These are phyloP conservation scores for Amblyjoppa fuscipennis DNA, from an alignment of 2,888 invertebrate species.

Conservation along the genomic window DNA sequence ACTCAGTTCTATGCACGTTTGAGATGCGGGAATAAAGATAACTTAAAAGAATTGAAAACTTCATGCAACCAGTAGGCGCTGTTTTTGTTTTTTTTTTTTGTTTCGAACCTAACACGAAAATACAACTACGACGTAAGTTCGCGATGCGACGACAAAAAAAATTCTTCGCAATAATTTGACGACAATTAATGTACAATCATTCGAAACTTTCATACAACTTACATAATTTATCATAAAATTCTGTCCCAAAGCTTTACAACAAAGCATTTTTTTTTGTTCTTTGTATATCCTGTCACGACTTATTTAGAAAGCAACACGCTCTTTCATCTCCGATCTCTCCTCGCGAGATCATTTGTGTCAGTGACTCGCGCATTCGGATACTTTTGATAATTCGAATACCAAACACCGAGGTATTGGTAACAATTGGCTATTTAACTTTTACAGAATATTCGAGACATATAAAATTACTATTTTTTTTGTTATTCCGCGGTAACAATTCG, in stretches of 20 bases:
- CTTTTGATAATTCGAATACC: neutral
- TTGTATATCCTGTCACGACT: slow-evolving; percentile 32
- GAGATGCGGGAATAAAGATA: neutral
- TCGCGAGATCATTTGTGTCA: slow-evolving; percentile 25
- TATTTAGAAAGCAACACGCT: slow-evolving; percentile 34
- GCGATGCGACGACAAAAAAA: neutral
- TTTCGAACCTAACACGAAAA: neutral
- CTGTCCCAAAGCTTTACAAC: slow-evolving; percentile 44
- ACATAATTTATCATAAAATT: slow-evolving; percentile 24
- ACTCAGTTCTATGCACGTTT: slow-evolving; percentile 20
- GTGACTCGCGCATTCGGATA: slow-evolving; percentile 7
- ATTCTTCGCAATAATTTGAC: neutral
- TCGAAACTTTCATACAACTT: slow-evolving; percentile 15
- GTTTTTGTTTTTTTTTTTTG: neutral
- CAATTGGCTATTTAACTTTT: neutral
- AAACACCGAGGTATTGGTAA: neutral
- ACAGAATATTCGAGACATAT: neutral
- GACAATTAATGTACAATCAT: slow-evolving; percentile 14
- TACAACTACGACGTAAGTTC: slow-evolving; percentile 7
- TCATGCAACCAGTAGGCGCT: slow-evolving; percentile 4
- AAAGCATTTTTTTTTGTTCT: slow-evolving; percentile 23
- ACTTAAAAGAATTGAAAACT: slow-evolving; percentile 9
- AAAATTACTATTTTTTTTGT: neutral
- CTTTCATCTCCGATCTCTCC: slow-evolving; percentile 15
- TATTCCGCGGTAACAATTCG: neutral